Conservation (phyloP, 2,113 vertebrate genomes). For the Ifrita kowaldi region DNA sequence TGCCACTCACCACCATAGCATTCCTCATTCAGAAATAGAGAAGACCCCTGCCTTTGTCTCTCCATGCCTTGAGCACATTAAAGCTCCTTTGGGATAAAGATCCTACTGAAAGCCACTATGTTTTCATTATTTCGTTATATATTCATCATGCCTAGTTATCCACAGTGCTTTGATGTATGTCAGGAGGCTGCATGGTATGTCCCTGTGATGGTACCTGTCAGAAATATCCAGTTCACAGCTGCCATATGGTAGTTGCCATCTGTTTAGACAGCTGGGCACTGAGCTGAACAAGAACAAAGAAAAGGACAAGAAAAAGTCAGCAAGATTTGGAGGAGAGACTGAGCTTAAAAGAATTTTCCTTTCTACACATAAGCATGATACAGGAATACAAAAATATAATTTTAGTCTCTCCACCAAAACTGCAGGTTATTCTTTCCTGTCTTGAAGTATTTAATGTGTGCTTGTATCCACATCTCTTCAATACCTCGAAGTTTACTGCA, state of each 20-base stretch:
- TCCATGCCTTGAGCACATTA: neutral
- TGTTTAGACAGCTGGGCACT: neutral
- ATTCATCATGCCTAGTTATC: neutral
- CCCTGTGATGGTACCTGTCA: neutral
- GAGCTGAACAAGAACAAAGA: neutral
- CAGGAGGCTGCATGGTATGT: neutral
- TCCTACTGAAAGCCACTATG: neutral
- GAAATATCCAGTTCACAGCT: conserved; percentile 2
- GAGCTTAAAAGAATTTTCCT: neutral
- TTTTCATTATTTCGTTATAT: neutral
- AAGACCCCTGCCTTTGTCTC: neutral
- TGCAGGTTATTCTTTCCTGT: neutral
- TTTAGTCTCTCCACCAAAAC: neutral
- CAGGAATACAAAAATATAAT: neutral
- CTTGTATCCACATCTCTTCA: neutral
- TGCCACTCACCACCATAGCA: neutral
- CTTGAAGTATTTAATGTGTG: neutral
- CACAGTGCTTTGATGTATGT: neutral
- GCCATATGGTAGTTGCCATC: neutral
- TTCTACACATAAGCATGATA: neutral
- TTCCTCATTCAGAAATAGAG: neutral
- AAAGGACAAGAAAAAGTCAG: neutral
- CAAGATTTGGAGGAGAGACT: neutral
- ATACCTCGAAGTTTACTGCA: neutral
- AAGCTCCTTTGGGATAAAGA: neutral